A percentile compares a stretch with the other conserved stretches of the same genome.
phyloP scores from a whole-genome alignment of 2,888 invertebrate species.

The Microchrysa polita region DNA sequence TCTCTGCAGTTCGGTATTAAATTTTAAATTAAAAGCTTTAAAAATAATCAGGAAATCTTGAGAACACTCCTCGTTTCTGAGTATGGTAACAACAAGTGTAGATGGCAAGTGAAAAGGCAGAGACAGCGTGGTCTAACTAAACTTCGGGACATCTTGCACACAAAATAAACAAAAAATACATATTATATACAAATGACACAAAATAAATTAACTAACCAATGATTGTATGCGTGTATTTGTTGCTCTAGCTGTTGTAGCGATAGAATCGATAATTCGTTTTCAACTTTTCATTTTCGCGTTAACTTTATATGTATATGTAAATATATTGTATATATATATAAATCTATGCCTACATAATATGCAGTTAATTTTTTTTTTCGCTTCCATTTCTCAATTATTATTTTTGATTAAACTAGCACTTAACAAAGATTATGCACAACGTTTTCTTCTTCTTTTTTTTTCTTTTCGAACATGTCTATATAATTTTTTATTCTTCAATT shows the following conservation, averaged over 20 bases:
- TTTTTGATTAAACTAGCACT: conserved; percentile 31
- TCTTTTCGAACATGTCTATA: not conserved
- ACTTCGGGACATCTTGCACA: no score
- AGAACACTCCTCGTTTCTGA: no score
- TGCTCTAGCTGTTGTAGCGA: conserved; percentile 36
- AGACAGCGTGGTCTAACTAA: no score
- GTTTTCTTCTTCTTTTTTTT: not conserved
- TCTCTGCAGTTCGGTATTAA: no score
- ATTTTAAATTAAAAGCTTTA: no score
- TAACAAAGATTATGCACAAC: conserved; percentile 38
- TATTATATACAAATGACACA: not conserved
- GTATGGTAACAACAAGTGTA: no score
- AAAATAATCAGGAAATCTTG: no score
- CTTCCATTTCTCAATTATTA: conserved; percentile 14
- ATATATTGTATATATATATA: conserved; percentile 38
- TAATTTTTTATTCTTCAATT: not conserved
- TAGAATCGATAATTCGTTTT: not conserved
- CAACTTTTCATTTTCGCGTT: conserved; percentile 1
- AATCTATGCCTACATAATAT: conserved; percentile 35
- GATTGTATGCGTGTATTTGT: conserved; percentile 36
- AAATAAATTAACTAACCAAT: conserved; percentile 41
- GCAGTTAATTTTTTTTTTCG: conserved; percentile 28
- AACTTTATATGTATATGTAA: conserved; percentile 2
- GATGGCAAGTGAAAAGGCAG: no score
- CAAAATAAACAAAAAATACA: not conserved